phyloP scores from a whole-genome alignment of 2,888 invertebrate species.

The Sicus ferrugineus region DNA sequence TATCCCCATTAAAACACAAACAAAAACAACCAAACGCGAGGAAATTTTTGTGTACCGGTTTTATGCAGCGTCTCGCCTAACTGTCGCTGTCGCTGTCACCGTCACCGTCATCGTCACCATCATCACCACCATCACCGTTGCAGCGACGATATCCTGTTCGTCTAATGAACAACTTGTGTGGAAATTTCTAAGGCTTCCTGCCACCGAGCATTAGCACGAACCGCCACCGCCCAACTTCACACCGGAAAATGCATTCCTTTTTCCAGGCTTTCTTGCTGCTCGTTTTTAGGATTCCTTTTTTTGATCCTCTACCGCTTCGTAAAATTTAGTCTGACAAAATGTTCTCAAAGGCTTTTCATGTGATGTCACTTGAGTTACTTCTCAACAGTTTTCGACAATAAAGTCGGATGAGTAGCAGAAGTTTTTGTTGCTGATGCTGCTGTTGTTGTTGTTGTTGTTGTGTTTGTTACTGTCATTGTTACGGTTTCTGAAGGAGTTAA shows the following conservation, averaged over 20 bases:
- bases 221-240: background rate
- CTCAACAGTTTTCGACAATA: constrained; percentile 16
- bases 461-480: background rate
- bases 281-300: background rate
- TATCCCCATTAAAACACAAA: background rate
- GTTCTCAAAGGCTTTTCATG: constrained; percentile 11
- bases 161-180: background rate
- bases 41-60: constrained; percentile 8
- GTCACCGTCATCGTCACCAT: too few relatives aligned
- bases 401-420: constrained; percentile 13
- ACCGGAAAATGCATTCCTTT: background rate
- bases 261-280: too few relatives aligned
- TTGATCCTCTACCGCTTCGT: background rate
- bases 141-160: too few relatives aligned
- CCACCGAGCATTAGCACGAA: background rate
- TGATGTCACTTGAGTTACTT: constrained; percentile 12
- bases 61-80: background rate
- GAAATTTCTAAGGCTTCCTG: constrained; percentile 17
- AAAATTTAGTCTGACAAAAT: constrained; percentile 25
- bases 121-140: background rate
- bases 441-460: background rate
- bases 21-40: background rate
- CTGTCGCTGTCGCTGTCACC: background rate
- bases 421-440: background rate
- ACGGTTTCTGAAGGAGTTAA: background rate